Base-by-base conservation (phyloP, 2,888 invertebrate genomes). In the Drosophila nr. perissopoda region DNA sequence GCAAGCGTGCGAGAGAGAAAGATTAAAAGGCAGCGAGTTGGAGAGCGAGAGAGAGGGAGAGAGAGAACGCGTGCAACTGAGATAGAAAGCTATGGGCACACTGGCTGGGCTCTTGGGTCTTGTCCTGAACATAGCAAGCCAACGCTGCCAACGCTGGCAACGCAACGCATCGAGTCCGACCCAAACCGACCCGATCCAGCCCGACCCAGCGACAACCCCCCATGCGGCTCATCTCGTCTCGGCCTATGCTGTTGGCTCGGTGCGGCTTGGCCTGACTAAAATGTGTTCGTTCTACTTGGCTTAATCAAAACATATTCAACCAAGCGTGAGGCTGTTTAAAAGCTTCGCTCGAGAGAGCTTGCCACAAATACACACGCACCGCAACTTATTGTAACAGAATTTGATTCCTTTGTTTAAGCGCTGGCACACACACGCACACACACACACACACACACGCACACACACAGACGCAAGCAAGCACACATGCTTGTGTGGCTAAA, bases 251-350 rank as follows among this genome's bases (percentile, higher is more conserved):
- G 59, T 18, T 38, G 59, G 62, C 64, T 25, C 45, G 56, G 54
- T 42, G 54, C 49, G 63, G 75, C 62, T 53, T 52, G 67, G 71
- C 51, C 67, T 58, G 79, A 79, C 83, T 83, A 73, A 83, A 85
- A 85, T 85, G 84, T 85, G 85, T 86, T 85, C 85, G 83, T 86
- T 86, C 85, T 85, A 86, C 86, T 86, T 85, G 85, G 85, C 87
- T 87, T 86, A 84, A 86, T 86, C 87, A 87, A 86, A 86, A 86
- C 87, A 86, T 87, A 85, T 87, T 86, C 87, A 86, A 83, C 86
- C 83, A 87, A 86, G 85, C 85, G 87, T 83, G 80, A 86, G 76
- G 87, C 85, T 85, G 85, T 86, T 87, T 87, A 87, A 87, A 85
- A 86, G 84, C 84, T 86, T 74, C 84, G 84, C 84, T 84, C 83